Evolutionary conservation across 2,888 invertebrate species (phyloP), one percentile per base, ranked within the genome.

Genomic region (Seladonia tumulorum): DNA sequence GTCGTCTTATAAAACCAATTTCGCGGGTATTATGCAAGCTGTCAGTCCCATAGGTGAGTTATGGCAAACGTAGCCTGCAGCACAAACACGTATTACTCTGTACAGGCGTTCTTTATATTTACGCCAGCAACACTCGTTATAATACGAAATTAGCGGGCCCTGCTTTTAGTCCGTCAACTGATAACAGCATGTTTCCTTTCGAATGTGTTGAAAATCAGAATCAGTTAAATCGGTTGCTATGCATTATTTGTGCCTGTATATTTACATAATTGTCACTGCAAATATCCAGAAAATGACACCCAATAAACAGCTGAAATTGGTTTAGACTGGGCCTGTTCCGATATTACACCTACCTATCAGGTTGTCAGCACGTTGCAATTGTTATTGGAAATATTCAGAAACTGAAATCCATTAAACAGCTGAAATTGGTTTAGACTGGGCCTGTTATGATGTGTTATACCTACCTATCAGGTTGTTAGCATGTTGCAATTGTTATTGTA

Each of bases 1-100:
- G 92, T 93, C 94, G 93, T 93, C 94, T 94, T 94, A 94, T 94
- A 94, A 94, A 94, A 94, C 94, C 94, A 94, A 94, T 94, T 94
- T 94, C 94, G 94, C 94, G 94, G 94, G 92, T 94, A 94, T 94
- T 94, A 94, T 94, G 94, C 94, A 94, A 94, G 93, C 94, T 94
- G 94, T 94, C 94, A 94, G 93, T 94, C 92, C 93, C 93, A 91
- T 91, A 89, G 92, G 92, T 93, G 93, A 94, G 92, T 94, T 94
- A 94, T 93, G 93, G 92, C 93, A 90, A 91, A 91, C 92, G 89
- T 93, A 87, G 93, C 93, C 92, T 83, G 88, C 91, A 91, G 93
- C 93, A 88, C 90, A 91, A 93, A 92, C 93, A 92, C 89, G 91
- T 90, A 92, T 93, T 93, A 90, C 88, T 86, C 83, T 87, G 84